Evolutionary conservation across 2,888 invertebrate species (phyloP).

Genomic region (Ennomos fuscantarius): DNA sequence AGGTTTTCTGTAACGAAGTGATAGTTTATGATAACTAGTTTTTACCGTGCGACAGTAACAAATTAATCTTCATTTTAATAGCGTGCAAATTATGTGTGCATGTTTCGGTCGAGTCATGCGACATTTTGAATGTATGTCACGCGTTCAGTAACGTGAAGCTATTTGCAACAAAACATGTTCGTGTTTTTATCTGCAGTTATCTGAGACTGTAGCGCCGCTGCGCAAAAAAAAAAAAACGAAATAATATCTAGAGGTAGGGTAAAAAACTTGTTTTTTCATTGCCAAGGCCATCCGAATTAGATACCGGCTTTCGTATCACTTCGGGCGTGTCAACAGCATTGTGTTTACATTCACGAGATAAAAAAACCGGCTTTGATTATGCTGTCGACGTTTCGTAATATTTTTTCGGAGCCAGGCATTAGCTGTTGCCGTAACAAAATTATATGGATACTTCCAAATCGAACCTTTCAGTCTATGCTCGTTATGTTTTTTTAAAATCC

Average conservation of each 20-base stretch:
- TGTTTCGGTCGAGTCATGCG: slow-evolving; percentile 30
- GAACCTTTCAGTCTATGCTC: slow-evolving; percentile 16
- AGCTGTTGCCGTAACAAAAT: slow-evolving; percentile 17
- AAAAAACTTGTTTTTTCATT: slow-evolving; percentile 79
- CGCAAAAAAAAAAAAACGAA: slow-evolving; percentile 64
- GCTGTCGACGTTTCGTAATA: slow-evolving; percentile 35
- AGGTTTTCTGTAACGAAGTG: slow-evolving; percentile 20
- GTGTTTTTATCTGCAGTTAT: slow-evolving; percentile 43
- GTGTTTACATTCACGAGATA: slow-evolving; percentile 75
- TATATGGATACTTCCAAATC: slow-evolving; percentile 14
- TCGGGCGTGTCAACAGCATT: slow-evolving; percentile 73
- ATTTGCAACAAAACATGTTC: slow-evolving; percentile 39
- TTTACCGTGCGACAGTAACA: slow-evolving; percentile 13
- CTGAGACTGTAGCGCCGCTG: slow-evolving; percentile 43
- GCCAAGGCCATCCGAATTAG: slow-evolving; percentile 82
- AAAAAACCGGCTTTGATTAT: slow-evolving; percentile 49
- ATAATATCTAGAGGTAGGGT: slow-evolving; percentile 65
- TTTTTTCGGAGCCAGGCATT: slow-evolving; percentile 25
- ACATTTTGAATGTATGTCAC: slow-evolving; percentile 40
- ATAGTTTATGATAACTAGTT: slow-evolving; percentile 14
- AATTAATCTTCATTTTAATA: slow-evolving; percentile 21
- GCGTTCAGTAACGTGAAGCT: slow-evolving; percentile 37
- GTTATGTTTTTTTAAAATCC: slow-evolving; percentile 10
- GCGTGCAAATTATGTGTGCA: slow-evolving; percentile 11
- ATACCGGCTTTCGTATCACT: slow-evolving; percentile 74